These are phyloP conservation scores for Crematogaster levior DNA, from an alignment of 2,888 invertebrate species.

Conservation along the genomic window DNA sequence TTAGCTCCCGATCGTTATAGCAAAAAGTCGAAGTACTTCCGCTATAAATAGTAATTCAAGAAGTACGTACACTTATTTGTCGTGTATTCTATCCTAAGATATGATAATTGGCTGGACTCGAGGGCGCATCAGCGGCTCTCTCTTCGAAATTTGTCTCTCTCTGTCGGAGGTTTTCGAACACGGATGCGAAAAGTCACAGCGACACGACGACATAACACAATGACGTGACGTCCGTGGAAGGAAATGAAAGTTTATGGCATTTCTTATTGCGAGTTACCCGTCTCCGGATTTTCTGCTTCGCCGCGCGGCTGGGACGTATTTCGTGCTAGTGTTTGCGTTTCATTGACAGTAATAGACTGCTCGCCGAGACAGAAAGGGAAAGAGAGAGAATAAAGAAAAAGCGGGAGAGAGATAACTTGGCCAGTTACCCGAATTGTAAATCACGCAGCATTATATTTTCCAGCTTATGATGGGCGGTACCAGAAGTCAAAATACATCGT, in stretches of 20 bases:
- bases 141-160: slow-evolving; percentile 6
- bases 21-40: slow-evolving; percentile 23
- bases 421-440: slow-evolving; percentile 62
- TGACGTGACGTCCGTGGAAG: slow-evolving; percentile 32
- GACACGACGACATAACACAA: slow-evolving; percentile 29
- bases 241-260: slow-evolving; percentile 59
- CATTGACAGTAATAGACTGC: slow-evolving; percentile 74
- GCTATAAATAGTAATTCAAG: slow-evolving; percentile 33
- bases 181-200: slow-evolving; percentile 14
- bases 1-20: slow-evolving; percentile 59
- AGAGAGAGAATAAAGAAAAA: background rate
- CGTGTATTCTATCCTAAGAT: background rate
- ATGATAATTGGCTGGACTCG: slow-evolving; percentile 22
- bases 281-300: slow-evolving; percentile 43
- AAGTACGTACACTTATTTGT: background rate
- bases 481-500: slow-evolving; percentile 68
- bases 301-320: slow-evolving; percentile 37
- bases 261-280: slow-evolving; percentile 35
- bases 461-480: slow-evolving; percentile 54
- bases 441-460: slow-evolving; percentile 69
- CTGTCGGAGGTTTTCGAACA: background rate
- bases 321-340: slow-evolving; percentile 60
- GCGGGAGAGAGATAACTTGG: slow-evolving; percentile 35
- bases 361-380: slow-evolving; percentile 22
- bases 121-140: background rate